A percentile compares a stretch with the other conserved stretches of the same genome.
Evolutionary conservation across 2,113 vertebrate species (phyloP).

Genomic region (Triplophysa rosa): DNA sequence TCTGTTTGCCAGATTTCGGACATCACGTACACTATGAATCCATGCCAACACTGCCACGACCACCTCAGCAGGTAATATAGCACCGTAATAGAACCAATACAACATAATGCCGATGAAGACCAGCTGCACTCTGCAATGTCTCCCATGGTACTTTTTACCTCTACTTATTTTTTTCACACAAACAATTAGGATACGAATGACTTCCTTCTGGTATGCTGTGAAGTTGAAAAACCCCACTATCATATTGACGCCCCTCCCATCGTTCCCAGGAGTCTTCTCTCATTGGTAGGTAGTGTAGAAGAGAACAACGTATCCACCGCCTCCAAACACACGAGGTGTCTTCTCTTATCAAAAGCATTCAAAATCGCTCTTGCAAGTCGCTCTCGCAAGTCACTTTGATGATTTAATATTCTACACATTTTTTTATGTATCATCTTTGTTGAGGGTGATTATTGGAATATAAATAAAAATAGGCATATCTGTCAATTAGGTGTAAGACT

Average conservation of each 20-base stretch:
- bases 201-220: neutral
- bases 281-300: conserved; percentile 27
- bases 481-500: too few relatives aligned
- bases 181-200: neutral
- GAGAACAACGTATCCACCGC: neutral
- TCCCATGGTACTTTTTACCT: conserved; percentile 46
- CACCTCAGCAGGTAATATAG: conserved; percentile 60
- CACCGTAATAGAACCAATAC: conserved; percentile 59
- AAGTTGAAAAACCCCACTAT: neutral
- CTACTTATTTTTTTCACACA: neutral
- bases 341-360: too few relatives aligned
- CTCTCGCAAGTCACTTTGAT: too few relatives aligned
- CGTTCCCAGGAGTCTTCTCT: too few relatives aligned
- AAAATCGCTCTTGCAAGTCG: too few relatives aligned
- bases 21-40: conserved; percentile 63
- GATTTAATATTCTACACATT: too few relatives aligned
- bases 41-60: conserved; percentile 66
- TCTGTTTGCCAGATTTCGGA: conserved; percentile 68
- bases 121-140: neutral
- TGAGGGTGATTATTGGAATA: too few relatives aligned
- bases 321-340: neutral
- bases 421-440: too few relatives aligned
- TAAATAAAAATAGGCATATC: too few relatives aligned
- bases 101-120: conserved; percentile 34
- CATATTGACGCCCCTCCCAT: conserved; percentile 19